Evolutionary conservation across 2,797 vertebrate species (phyloP).

Genomic region (Helicolenus hilgendorfi): DNA sequence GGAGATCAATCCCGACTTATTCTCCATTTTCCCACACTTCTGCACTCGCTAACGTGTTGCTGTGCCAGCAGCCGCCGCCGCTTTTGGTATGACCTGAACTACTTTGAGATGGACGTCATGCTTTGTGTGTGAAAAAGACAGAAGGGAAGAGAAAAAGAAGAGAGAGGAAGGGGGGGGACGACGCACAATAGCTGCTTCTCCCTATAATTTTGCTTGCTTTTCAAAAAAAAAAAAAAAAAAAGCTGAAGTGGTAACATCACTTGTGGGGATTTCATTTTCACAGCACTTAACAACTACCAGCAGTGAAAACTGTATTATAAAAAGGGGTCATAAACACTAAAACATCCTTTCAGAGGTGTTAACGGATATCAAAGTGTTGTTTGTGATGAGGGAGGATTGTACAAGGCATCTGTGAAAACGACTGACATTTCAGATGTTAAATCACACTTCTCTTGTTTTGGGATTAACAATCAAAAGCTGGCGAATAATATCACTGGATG

Average conservation of each 20-base stretch:
- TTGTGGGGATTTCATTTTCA: constrained; percentile 41
- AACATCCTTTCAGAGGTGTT: constrained; percentile 27
- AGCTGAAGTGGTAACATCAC: constrained; percentile 39
- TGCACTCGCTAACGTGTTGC: constrained; percentile 31
- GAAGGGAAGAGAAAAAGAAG: not conserved
- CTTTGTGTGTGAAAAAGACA: constrained; percentile 19
- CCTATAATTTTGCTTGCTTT: constrained; percentile 31
- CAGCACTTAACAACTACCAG: constrained; percentile 39
- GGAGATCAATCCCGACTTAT: constrained; percentile 66
- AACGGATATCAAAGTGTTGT: constrained; percentile 51
- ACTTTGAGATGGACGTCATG: constrained; percentile 35
- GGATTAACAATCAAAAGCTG: constrained; percentile 26
- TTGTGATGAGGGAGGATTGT: constrained; percentile 21
- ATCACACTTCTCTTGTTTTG: constrained; percentile 13
- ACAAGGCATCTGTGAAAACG: constrained; percentile 9
- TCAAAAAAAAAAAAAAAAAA: not conserved
- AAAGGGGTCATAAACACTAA: constrained; percentile 8
- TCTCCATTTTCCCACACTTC: constrained; percentile 64
- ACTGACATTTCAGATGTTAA: constrained; percentile 33
- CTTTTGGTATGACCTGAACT: constrained; percentile 39
- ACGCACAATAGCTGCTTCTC: constrained; percentile 3
- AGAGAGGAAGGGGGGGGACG: not conserved
- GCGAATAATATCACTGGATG: not conserved
- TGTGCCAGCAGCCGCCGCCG: constrained; percentile 35
- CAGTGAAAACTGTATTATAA: not conserved